Base-by-base conservation (phyloP, 2,888 invertebrate genomes). In the Ophion costatus region DNA sequence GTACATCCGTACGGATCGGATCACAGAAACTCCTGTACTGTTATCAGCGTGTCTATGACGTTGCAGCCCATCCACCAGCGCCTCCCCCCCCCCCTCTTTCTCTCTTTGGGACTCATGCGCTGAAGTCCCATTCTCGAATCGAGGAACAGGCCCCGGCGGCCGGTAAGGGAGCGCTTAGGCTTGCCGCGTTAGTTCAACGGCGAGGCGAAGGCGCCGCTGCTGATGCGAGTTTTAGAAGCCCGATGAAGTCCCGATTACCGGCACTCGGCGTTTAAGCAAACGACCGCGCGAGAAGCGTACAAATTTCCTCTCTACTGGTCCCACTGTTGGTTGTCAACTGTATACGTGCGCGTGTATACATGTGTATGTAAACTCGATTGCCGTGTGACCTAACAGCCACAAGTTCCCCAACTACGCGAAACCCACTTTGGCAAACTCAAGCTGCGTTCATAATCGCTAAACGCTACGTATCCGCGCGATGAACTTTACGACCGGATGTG, bases 111-210 rank as follows among this genome's bases (percentile, higher is more conserved):
- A 9, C 61, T 14, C 22, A 17, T 45, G 11, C 64, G 42, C 29
- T 70, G 63, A 67, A 14, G 61, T 59, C 71, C 61, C 20, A 66
- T 51, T 63, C 70, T 20, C 14, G 6, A 20, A 20, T 14, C 20
- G 66, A 70, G 63, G 33, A 45, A 63, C 61, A n/a, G 74, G 57
- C 63, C 74, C 84, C 84, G 66, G 78, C 84, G 6, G 84, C 84
- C 84, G 84, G 84, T 84, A 84, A 84, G 66, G 61, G 81, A 84
- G 80, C 70, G 81, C 70, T 74, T 84, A 78, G 80, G 56, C 75
- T 38, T 64, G 67, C 5, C 42, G 33, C 69, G 7, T 77, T 73
- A 57, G 66, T 71, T 70, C 67, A 78, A 61, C 61, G 61, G 29
- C 51, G 45, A 20, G 69, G 64, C 71, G 64, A 20, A 20, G 38